Evolutionary conservation across 2,113 vertebrate species (phyloP), one percentile per base, ranked within the genome.

Genomic region (Trochalopteron elliotii): DNA sequence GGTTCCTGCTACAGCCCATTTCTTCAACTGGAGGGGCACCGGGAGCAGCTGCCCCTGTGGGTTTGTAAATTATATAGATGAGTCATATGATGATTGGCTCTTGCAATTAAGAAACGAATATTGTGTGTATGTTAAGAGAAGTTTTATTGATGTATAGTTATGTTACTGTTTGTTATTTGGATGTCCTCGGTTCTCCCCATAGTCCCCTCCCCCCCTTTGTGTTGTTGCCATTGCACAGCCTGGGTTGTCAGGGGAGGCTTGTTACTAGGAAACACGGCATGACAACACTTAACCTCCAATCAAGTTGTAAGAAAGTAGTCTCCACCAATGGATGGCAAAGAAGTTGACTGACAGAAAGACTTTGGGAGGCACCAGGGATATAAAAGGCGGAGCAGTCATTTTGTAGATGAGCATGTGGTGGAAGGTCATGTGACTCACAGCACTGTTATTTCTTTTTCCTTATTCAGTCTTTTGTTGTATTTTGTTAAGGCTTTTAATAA

Each of bases 41-140:
- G 2, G 16, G 27, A 14, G 21, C 0, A 1, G 40, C 27, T 25
- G 21, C 12, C 27, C 33, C 27, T 6, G 27, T 2, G 27, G 27
- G 13, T 33, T 56, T 21, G 56, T 35, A 59, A 24, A 59, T 39
- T 15, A 27, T 60, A 39, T 39, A 27, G 24, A 60, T 39, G 59
- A 35, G n/a, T 27, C 37, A 60, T 39, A 18, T 25, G 35, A 37
- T 18, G 35, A 27, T 39, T 18, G 15, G 11, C 59, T 60, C 24
- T 19, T 19, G 24, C 59, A 60, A 60, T 60, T 39, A 60, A 39
- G 24, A 37, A 37, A 37, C 8, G 2, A 60, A 60, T 60, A 60
- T 27, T 37, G 24, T 27, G 35, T 37, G 23, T 39, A 37, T 24
- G 24, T 37, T 27, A 60, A 27, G 35, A 60, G 59, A 60, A 37